Conservation (phyloP, 2,888 invertebrate genomes). For the Laothoe populi region DNA sequence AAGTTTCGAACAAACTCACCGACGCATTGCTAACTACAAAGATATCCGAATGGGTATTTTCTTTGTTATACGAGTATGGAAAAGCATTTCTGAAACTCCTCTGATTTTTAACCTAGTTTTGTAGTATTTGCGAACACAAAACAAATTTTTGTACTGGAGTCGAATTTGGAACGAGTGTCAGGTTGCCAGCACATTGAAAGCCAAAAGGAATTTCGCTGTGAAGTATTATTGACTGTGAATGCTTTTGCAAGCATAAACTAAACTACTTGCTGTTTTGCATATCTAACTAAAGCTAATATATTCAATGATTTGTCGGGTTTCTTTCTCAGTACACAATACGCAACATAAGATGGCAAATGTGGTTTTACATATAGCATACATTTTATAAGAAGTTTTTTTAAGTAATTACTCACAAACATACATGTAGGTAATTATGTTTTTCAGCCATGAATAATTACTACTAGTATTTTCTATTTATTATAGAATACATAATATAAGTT, state of each 20-base stretch:
- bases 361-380: neutral
- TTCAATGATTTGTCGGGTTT: too few relatives aligned
- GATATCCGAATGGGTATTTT: neutral
- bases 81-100: slow-evolving; percentile 12
- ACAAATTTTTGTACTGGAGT: slow-evolving; percentile 17
- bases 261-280: neutral
- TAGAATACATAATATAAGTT: too few relatives aligned
- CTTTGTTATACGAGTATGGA: neutral
- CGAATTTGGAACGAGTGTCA: slow-evolving; percentile 7
- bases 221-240: slow-evolving; percentile 5
- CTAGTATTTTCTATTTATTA: too few relatives aligned
- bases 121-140: slow-evolving; percentile 8
- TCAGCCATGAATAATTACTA: too few relatives aligned
- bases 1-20: neutral
- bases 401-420: too few relatives aligned
- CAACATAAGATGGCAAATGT: neutral
- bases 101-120: slow-evolving; percentile 20
- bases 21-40: slow-evolving; percentile 3
- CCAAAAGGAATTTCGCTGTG: slow-evolving; percentile 36
- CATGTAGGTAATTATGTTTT: too few relatives aligned
- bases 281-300: neutral
- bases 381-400: too few relatives aligned
- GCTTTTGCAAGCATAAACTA: neutral
- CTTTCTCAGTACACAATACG: neutral
- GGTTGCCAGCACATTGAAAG: slow-evolving; percentile 1